These are phyloP conservation scores for Dendrocincla tyrannina DNA, from an alignment of 2,797 vertebrate species.

Conservation along the genomic window DNA sequence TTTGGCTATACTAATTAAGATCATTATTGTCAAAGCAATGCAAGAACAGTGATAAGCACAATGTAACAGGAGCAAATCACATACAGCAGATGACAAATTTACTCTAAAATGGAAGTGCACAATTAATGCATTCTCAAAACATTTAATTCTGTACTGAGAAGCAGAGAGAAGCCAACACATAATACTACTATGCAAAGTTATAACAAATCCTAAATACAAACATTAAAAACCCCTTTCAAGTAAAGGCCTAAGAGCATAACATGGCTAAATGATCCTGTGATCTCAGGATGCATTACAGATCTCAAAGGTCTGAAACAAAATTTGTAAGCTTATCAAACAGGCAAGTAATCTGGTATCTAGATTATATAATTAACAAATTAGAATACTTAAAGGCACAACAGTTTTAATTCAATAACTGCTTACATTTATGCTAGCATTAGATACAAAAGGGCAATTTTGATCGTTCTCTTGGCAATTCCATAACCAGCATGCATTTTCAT, in stretches of 20 bases:
- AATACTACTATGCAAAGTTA: background rate
- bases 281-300: background rate
- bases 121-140: background rate
- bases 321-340: background rate
- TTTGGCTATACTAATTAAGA: constrained; percentile 6
- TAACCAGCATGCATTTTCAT: background rate
- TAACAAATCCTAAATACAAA: background rate
- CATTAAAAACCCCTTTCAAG: background rate
- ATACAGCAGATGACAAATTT: background rate
- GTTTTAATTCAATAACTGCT: background rate
- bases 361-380: background rate
- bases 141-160: background rate
- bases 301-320: background rate
- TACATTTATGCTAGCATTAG: background rate
- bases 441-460: background rate
- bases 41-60: background rate
- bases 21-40: background rate
- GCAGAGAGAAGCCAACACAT: background rate
- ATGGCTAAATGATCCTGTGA: background rate
- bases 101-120: background rate
- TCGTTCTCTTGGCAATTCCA: background rate
- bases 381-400: background rate
- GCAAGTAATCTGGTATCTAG: background rate
- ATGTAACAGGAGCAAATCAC: background rate
- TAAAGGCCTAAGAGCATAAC: background rate